Conservation (phyloP, 2,888 invertebrate genomes). For the Andrena fulva region DNA sequence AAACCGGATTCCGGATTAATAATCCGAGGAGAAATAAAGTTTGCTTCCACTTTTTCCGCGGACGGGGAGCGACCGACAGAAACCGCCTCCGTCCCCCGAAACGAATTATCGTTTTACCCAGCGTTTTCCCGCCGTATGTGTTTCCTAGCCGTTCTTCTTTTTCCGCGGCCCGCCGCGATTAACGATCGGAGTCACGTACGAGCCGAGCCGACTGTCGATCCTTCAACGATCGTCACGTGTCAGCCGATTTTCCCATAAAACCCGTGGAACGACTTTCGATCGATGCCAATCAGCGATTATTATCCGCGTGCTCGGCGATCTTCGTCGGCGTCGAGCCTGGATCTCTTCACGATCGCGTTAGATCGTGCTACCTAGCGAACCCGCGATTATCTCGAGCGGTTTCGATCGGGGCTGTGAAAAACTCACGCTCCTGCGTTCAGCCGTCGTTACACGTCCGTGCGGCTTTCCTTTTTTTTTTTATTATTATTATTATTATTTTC, state of each 20-base stretch:
- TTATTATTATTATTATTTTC: neutral
- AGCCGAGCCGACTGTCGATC: conserved; percentile 64
- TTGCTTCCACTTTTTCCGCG: conserved; percentile 8
- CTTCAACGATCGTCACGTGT: conserved; percentile 71
- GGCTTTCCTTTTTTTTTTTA: neutral
- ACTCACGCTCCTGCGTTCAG: conserved; percentile 18
- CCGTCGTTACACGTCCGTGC: neutral
- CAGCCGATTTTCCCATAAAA: conserved; percentile 74
- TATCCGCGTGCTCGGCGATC: conserved; percentile 71
- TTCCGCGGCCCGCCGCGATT: conserved; percentile 53
- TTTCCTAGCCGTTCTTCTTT: conserved; percentile 46
- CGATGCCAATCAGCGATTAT: conserved; percentile 72
- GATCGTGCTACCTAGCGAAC: conserved; percentile 56
- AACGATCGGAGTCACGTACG: conserved; percentile 71
- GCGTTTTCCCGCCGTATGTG: conserved; percentile 39
- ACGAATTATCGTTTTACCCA: conserved; percentile 52
- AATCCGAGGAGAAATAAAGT: conserved; percentile 44
- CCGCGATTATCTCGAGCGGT: conserved; percentile 49
- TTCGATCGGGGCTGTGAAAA: conserved; percentile 42
- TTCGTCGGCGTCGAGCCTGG: conserved; percentile 42
- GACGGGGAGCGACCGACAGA: neutral
- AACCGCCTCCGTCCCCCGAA: conserved; percentile 17
- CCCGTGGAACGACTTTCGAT: conserved; percentile 72
- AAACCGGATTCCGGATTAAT: conserved; percentile 54
- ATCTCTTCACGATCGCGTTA: conserved; percentile 60